Base-by-base conservation (phyloP, 1,140 invertebrate genomes). In the Zaprionus lachaisei region DNA sequence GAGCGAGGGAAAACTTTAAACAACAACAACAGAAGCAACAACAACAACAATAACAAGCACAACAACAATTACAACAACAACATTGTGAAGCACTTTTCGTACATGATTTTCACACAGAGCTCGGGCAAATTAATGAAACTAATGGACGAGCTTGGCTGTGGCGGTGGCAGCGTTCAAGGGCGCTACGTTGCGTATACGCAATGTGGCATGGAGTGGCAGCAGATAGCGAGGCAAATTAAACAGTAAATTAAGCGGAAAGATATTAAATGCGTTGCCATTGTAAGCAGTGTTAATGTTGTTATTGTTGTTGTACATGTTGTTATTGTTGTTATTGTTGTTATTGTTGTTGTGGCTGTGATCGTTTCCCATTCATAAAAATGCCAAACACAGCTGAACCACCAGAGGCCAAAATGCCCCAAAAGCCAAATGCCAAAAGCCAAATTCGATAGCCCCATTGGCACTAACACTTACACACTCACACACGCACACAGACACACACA, bases 321-420 rank as follows among this genome's bases (percentile, higher is more conserved):
- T 41, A 5, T 28, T 69, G 66, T 54, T 67, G 80, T 68, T 72
- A 37, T 71, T 5, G 15, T 2, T 69, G 62, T 55, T 67, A 24
- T 71, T 70, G 66, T 55, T 70, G 62, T 58, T 56, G 62, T 15
- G 51, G 54, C 24, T 77, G 72, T 58, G 58, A 58, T 44, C 31
- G 54, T 47, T 47, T 58, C 54, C 73, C 84, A 89, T 87, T 87
- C 83, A 87, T 87, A 81, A 87, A 84, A 81, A 81, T 81, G 78
- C 82, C 81, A 84, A 84, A 69, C 61, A 51, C 69, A 78, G 22
- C 41, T 51, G 66, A 72, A 67, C 34, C 63, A 69, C 62, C 41
- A 56, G 65, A 72, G 49, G 28, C 26, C 37, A 47, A 47, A 67
- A 51, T 26, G 14, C 41, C 41, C 41, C 56, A 38, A 9, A 17